A percentile compares a stretch with the other conserved stretches of the same genome.
Evolutionary conservation across 1,140 invertebrate species (phyloP).

Genomic region (Ceratina australensis): DNA sequence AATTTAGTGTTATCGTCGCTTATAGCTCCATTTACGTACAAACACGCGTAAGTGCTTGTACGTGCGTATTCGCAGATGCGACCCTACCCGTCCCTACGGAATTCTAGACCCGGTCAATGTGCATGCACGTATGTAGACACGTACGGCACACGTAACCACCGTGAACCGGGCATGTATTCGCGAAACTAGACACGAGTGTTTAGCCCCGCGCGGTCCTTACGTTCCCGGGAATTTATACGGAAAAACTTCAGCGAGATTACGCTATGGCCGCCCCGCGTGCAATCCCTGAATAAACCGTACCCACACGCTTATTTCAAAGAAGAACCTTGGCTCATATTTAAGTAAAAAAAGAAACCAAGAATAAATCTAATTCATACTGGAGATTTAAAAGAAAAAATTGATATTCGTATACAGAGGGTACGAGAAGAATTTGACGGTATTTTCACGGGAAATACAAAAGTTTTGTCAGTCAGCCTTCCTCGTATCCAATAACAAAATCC

Average conservation of each 20-base stretch:
- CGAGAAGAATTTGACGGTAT: too few species aligned
- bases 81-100: slow-evolving; percentile 25
- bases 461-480: too few species aligned
- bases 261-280: too few species aligned
- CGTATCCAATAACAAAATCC: too few species aligned
- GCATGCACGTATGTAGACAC: slow-evolving; percentile 2
- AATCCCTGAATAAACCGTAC: background rate
- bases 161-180: background rate
- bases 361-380: too few species aligned
- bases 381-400: too few species aligned
- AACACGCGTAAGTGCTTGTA: slow-evolving; percentile 54
- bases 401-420: too few species aligned
- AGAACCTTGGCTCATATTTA: too few species aligned
- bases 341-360: too few species aligned
- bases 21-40: slow-evolving; percentile 49
- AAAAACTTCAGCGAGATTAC: slow-evolving; percentile 10
- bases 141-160: slow-evolving; percentile 3
- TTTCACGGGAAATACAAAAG: too few species aligned
- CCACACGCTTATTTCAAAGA: too few species aligned
- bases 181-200: slow-evolving; percentile 35
- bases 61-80: slow-evolving; percentile 48
- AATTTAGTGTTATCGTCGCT: slow-evolving; percentile 50
- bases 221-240: slow-evolving; percentile 5
- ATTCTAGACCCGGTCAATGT: slow-evolving; percentile 37
- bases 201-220: slow-evolving; percentile 20